Evolutionary conservation across 2,888 invertebrate genomes (phyloP).

Genomic region (Orchesellides sinensis): DNA sequence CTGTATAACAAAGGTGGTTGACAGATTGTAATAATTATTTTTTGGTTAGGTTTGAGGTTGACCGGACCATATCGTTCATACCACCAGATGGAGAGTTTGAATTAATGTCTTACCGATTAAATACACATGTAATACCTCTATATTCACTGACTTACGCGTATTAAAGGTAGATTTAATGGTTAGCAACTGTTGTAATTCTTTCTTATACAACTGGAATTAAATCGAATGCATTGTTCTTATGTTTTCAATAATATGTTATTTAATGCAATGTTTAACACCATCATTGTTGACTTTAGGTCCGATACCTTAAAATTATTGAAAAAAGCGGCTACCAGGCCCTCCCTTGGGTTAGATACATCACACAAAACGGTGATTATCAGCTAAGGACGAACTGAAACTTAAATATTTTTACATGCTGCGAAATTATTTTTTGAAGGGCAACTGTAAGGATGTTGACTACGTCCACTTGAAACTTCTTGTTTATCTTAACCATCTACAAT

Average conservation of each 20-base stretch:
- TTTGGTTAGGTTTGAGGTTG: constrained; percentile 89
- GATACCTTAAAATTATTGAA: constrained; percentile 98
- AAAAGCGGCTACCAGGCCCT: constrained; percentile 99
- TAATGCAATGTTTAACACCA: too few species aligned
- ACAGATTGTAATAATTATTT: not conserved
- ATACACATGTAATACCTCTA: constrained; percentile 87
- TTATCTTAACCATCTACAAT: too few species aligned
- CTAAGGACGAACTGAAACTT: constrained; percentile 88
- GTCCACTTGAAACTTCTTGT: too few species aligned
- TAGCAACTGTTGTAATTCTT: too few species aligned
- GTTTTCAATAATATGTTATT: too few species aligned
- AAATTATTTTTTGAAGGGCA: constrained; percentile 36
- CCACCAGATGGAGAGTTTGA: constrained; percentile 99
- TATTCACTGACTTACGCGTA: not conserved
- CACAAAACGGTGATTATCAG: constrained; percentile 99
- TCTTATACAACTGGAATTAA: too few species aligned
- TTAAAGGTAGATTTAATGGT: too few species aligned
- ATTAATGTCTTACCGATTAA: constrained; percentile 97
- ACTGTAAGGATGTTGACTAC: too few species aligned
- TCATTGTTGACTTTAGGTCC: constrained; percentile 80
- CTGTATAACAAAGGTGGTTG: too few species aligned
- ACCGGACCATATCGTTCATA: constrained; percentile 98
- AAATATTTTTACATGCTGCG: not conserved
- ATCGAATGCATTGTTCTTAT: too few species aligned
- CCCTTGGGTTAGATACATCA: constrained; percentile 99